A percentile compares a stretch with the other conserved stretches of the same genome.
phyloP scores from a whole-genome alignment of 2,113 vertebrate genomes.

The Aldabrachelys gigantea region DNA sequence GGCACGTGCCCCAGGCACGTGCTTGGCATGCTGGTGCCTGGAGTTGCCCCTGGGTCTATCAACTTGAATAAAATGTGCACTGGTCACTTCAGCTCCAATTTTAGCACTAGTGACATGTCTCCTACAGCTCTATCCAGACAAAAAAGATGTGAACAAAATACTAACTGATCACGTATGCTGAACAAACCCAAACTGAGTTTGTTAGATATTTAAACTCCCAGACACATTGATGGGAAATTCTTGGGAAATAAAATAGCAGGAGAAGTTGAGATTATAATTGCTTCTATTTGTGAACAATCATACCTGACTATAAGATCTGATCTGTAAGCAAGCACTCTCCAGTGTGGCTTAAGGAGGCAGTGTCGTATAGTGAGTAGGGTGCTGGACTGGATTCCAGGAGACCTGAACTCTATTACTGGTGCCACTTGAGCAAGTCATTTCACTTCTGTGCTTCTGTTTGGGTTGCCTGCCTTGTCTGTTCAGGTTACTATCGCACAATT shows the following conservation, averaged over 20 bases:
- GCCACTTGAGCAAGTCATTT: not conserved
- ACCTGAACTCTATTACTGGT: not conserved
- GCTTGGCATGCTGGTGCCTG: too few relatives aligned
- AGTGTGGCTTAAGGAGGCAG: not conserved
- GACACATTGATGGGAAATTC: conserved; percentile 13
- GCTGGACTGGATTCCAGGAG: not conserved
- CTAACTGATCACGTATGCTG: conserved; percentile 6
- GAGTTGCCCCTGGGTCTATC: not conserved
- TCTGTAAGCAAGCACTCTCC: not conserved
- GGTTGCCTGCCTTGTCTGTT: not conserved
- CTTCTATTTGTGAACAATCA: not conserved
- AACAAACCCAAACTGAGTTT: conserved; percentile 59
- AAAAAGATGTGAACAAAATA: conserved; percentile 15
- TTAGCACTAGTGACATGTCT: not conserved
- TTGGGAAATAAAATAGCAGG: conserved; percentile 51
- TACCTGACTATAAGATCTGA: not conserved
- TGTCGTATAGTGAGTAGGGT: not conserved
- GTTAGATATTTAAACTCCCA: conserved; percentile 53
- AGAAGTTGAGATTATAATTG: conserved; percentile 47
- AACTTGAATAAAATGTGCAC: not conserved
- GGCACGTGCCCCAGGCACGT: too few relatives aligned
- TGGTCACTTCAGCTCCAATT: not conserved
- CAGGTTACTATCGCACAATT: not conserved
- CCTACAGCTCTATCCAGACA: conserved; percentile 41
- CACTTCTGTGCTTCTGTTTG: not conserved